Evolutionary conservation across 1,140 invertebrate species (phyloP), one percentile per base, ranked within the genome.

Genomic region (Medauroidea extradentata): DNA sequence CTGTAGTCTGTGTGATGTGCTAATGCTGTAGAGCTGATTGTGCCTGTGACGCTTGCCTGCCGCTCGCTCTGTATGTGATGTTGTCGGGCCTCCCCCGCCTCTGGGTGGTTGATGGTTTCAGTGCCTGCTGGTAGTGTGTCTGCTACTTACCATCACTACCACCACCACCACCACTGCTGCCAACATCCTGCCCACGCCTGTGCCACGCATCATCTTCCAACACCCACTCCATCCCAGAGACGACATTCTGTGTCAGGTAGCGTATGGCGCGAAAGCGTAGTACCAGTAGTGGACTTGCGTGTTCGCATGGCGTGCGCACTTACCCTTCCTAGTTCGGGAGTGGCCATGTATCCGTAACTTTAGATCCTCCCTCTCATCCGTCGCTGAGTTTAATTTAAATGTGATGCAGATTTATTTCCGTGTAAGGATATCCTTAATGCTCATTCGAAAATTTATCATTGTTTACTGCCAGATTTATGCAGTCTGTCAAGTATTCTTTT

Each of bases 231-330:
- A 25, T 68, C 67, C 16, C 66, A 69, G 60, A 63, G 72, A 29
- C 68, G 72, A 34, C 72, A 74, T 63, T 74, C 72, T 21, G 70
- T 74, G 41, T 73, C 72, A 72, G 72, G 72, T 73, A 57, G 25
- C 24, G 44, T 46, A 46, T 25, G 18, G 11, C 29, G 11, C 29
- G 11, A 11, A 34, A 11, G 29, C 29, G 11, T 11, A 11, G 29
- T 34, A 34, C 5, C 29, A 7, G 29, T 34, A 34, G 29, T 34
- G 29, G 11, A 34, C 29, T 11, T 34, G 11, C 29, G 29, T 34
- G 29, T 11, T 34, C 11, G 29, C 29, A 34, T 34, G 29, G 29
- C 11, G 11, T 34, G 29, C 11, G 29, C 29, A 4, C 29, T 11
- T 11, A 11, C 5, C 11, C 4, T 34, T 34, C 29, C 29, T n/a